Evolutionary conservation across 1,140 invertebrate species (phyloP).

Genomic region (Drosophila kurseongensis): DNA sequence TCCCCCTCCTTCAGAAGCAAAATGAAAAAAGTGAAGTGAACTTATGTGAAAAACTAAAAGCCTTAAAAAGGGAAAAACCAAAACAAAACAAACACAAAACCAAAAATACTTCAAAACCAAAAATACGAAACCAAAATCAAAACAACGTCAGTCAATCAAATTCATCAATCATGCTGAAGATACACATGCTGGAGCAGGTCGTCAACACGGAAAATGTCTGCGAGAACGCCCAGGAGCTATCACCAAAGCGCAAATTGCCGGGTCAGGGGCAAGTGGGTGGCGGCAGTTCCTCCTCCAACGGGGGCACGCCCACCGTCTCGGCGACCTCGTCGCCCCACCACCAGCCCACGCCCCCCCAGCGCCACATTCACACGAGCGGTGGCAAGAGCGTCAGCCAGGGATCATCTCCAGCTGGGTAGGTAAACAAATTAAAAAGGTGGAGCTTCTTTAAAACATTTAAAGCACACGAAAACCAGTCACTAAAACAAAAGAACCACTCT

Average conservation of each 20-base stretch:
- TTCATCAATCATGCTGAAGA: conserved; percentile 75
- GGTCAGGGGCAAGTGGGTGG: conserved; percentile 20
- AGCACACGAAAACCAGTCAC: background rate
- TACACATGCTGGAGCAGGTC: conserved; percentile 81
- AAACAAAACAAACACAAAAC: conserved; percentile 39
- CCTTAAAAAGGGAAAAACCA: conserved; percentile 36
- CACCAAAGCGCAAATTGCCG: conserved; percentile 66
- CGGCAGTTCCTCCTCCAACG: conserved; percentile 64
- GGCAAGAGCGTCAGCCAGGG: conserved; percentile 75
- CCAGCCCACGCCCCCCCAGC: conserved; percentile 70
- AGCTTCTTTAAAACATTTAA: background rate
- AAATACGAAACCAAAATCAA: conserved; percentile 60
- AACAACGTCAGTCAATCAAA: conserved; percentile 60
- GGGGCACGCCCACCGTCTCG: conserved; percentile 69
- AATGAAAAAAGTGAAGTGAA: conserved; percentile 43
- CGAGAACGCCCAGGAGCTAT: conserved; percentile 71
- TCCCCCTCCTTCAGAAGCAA: conserved; percentile 15
- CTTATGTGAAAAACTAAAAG: conserved; percentile 28
- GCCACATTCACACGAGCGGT: conserved; percentile 59
- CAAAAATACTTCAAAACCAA: conserved; percentile 54
- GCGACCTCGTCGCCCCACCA: conserved; percentile 77
- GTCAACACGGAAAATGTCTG: conserved; percentile 66
- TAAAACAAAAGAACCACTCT: background rate
- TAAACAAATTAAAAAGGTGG: background rate
- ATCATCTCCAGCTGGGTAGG: conserved; percentile 81